These are phyloP conservation scores for Simalia tracyae DNA, from an alignment of 2,797 vertebrate genomes.

Conservation along the genomic window DNA sequence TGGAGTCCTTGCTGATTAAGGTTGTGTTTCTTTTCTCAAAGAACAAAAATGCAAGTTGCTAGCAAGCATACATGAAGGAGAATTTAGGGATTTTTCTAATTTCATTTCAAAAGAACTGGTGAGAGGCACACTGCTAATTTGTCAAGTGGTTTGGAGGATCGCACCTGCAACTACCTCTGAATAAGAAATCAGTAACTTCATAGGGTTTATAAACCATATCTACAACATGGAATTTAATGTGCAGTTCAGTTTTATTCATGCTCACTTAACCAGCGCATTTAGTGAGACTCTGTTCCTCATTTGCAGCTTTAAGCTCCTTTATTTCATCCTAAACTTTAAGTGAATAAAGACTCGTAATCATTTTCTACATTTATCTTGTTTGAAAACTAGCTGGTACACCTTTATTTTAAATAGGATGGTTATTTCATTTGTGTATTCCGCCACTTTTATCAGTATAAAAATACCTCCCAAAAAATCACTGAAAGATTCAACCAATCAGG, in stretches of 20 bases:
- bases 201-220: not conserved
- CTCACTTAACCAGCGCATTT: not conserved
- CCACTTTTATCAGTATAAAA: slow-evolving; percentile 50
- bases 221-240: not conserved
- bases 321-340: not conserved
- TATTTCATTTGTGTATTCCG: slow-evolving; percentile 48
- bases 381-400: not conserved
- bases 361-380: not conserved
- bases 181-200: slow-evolving; percentile 14
- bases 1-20: not conserved
- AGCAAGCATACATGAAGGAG: not conserved
- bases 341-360: not conserved
- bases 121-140: slow-evolving; percentile 49
- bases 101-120: slow-evolving; percentile 19
- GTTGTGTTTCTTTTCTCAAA: not conserved
- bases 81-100: not conserved
- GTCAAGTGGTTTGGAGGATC: not conserved
- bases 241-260: not conserved
- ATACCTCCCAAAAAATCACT: slow-evolving; percentile 47
- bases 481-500: slow-evolving; percentile 33
- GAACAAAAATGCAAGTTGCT: not conserved
- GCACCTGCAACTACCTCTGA: not conserved
- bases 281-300: not conserved
- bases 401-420: not conserved
- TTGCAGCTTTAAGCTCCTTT: not conserved